Conservation (phyloP, 2,113 vertebrate genomes). For the Stegostoma tigrinum region DNA sequence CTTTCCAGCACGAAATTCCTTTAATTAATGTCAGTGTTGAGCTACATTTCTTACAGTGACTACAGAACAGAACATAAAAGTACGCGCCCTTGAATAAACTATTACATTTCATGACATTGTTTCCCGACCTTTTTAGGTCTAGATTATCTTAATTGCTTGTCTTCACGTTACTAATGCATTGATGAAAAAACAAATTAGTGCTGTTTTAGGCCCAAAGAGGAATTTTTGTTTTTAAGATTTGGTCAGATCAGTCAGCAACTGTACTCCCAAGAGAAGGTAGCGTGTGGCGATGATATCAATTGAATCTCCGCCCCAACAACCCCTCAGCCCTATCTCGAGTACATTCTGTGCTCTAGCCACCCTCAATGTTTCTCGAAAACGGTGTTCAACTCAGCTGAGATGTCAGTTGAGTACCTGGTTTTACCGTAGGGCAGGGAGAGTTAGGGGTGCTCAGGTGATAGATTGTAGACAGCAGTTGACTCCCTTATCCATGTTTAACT, state of each 20-base stretch:
- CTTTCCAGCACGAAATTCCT: not conserved
- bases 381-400: not conserved
- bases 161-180: not conserved
- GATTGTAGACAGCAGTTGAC: not conserved
- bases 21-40: not conserved
- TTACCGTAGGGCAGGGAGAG: not conserved
- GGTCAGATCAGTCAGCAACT: not conserved
- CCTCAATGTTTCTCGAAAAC: not conserved
- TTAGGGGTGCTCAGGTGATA: not conserved
- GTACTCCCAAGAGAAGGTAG: not conserved
- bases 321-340: not conserved
- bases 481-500: not conserved
- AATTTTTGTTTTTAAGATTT: not conserved
- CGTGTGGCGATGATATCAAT: not conserved
- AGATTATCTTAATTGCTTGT: not conserved
- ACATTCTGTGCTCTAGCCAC: not conserved
- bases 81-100: not conserved
- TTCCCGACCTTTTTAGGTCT: not conserved
- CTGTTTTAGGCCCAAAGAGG: no score
- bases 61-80: not conserved
- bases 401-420: not conserved
- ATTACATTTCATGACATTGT: not conserved
- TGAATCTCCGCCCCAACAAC: not conserved
- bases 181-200: not conserved
- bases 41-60: not conserved